phyloP scores from a whole-genome alignment of 2,888 invertebrate genomes.

The Ennomos fuscantarius region DNA sequence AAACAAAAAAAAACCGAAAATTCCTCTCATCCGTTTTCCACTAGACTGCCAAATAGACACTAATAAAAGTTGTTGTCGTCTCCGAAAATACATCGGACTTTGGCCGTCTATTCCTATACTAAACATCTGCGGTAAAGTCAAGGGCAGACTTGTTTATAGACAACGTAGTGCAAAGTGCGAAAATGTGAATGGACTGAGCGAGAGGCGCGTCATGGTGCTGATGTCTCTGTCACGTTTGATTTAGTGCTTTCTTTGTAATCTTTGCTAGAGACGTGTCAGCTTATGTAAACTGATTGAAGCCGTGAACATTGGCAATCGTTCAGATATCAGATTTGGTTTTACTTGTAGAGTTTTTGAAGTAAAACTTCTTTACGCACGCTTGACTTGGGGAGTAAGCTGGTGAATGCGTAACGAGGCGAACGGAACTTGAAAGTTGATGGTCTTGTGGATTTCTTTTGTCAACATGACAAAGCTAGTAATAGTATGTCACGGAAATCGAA shows the following conservation, averaged over 20 bases:
- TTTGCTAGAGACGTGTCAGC: not conserved
- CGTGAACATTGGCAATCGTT: no score
- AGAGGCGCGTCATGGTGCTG: not conserved
- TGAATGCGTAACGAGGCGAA: no score
- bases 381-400: no score
- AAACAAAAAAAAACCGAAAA: not conserved
- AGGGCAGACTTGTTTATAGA: conserved; percentile 27
- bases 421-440: no score
- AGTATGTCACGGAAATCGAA: no score
- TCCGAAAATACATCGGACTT: conserved; percentile 22
- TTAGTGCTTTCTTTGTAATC: not conserved
- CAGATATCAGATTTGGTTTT: no score
- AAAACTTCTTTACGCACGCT: no score
- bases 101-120: conserved; percentile 7
- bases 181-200: conserved; percentile 3
- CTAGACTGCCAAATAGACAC: not conserved
- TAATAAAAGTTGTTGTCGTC: not conserved
- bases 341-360: no score
- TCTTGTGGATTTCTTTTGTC: no score
- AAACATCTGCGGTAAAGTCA: conserved; percentile 10
- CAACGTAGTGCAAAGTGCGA: conserved; percentile 12
- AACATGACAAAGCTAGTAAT: no score
- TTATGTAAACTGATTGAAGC: no score
- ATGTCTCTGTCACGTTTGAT: no score
- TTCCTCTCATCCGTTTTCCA: not conserved